Evolutionary conservation across 1,140 invertebrate species (phyloP).

Genomic region (Macrobrachium nipponense): DNA sequence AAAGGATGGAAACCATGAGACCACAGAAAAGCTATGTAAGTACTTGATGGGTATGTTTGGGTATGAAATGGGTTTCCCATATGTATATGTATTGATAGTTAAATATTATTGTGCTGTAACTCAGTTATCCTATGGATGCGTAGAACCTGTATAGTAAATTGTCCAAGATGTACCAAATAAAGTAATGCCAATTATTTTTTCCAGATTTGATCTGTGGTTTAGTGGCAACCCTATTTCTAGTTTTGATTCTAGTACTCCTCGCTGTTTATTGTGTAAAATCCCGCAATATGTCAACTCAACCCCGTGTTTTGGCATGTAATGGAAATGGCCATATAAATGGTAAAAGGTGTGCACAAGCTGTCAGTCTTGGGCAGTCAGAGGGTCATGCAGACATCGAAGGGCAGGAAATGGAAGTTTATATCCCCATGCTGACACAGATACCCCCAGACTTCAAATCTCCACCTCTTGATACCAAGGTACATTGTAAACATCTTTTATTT

Average conservation of each 20-base stretch:
- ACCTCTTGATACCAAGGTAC: conserved; percentile 63
- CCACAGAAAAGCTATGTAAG: conserved; percentile 50
- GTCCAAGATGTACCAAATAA: not conserved
- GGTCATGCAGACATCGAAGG: conserved; percentile 38
- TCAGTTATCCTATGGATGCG: no score
- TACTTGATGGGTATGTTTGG: not conserved
- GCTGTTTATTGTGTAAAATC: conserved; percentile 29
- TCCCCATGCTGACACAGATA: conserved; percentile 64
- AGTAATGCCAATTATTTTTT: not conserved
- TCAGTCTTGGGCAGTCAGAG: conserved; percentile 26
- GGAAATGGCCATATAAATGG: conserved; percentile 52
- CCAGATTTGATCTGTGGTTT: conserved; percentile 45
- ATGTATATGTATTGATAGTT: not conserved
- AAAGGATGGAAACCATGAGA: not conserved
- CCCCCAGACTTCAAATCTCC: conserved; percentile 58
- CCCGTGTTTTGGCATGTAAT: conserved; percentile 42
- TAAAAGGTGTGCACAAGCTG: conserved; percentile 38
- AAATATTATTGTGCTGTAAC: no score
- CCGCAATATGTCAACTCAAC: conserved; percentile 43
- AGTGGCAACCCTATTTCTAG: conserved; percentile 37
- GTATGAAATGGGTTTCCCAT: not conserved
- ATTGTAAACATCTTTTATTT: not conserved
- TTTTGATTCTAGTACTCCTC: conserved; percentile 24
- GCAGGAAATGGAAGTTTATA: conserved; percentile 63
- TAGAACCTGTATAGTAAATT: no score